These are phyloP conservation scores for Charaxes varanes DNA, from an alignment of 1,140 invertebrate genomes.

Conservation along the genomic window DNA sequence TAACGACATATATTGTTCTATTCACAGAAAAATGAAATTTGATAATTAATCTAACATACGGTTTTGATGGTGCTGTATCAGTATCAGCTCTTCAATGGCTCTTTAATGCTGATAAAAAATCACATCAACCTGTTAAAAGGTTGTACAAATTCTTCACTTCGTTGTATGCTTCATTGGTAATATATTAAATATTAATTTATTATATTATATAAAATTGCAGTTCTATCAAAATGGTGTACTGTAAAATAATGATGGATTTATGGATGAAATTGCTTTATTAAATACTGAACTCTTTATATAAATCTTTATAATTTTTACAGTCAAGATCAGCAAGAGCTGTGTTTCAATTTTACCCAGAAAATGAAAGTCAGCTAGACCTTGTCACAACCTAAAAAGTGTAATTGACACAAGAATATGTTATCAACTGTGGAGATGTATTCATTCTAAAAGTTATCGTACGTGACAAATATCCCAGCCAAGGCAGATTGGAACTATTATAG, in stretches of 20 bases:
- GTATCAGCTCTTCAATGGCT: constrained; percentile 99
- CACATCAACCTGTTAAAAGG: constrained; percentile 92
- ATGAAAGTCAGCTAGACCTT: constrained; percentile 92
- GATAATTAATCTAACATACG: too few species aligned
- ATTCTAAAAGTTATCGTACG: too few species aligned
- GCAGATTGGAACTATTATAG: too few species aligned
- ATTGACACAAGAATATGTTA: too few species aligned
- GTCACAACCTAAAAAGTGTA: constrained; percentile 94
- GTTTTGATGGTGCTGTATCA: constrained; percentile 97
- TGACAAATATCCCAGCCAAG: too few species aligned
- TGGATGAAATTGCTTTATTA: too few species aligned
- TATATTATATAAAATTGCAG: too few species aligned
- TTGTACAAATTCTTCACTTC: constrained; percentile 93
- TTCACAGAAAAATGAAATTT: too few species aligned
- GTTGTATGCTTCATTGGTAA: constrained; percentile 90
- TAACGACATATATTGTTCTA: too few species aligned
- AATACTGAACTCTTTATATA: not conserved
- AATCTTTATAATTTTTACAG: constrained; percentile 68
- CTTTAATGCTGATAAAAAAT: constrained; percentile 96
- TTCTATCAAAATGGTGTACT: too few species aligned
- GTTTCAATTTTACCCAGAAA: constrained; percentile 99
- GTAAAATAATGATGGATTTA: too few species aligned
- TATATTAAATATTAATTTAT: constrained; percentile 21
- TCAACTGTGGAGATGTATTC: too few species aligned
- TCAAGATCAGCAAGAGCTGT: constrained; percentile 91